Percentiles rank a stretch among this genome's conserved stretches.
These are phyloP conservation scores for Stylophora pistillata DNA, from an alignment of 64 coral and sea anemone genomes.

Conservation along the genomic window DNA sequence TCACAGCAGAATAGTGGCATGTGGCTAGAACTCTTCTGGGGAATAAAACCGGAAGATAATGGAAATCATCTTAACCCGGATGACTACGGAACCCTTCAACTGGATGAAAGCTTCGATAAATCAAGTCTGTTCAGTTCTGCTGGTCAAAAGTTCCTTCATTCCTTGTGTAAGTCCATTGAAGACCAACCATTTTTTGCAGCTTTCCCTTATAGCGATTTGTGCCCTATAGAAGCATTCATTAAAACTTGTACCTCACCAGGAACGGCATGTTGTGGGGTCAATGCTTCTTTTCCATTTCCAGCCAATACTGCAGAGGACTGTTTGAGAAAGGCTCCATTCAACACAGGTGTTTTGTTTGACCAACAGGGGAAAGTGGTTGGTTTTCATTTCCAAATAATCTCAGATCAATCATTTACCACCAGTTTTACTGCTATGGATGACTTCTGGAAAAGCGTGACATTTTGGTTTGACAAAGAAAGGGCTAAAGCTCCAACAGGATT, in stretches of 20 bases:
- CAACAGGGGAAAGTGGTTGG: constrained; percentile 13
- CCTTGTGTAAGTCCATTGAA: constrained; percentile 55
- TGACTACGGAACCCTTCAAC: constrained; percentile 69
- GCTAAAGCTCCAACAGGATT: constrained; percentile 59
- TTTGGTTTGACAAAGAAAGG: constrained; percentile 54
- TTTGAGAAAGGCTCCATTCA: neutral
- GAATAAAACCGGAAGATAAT: constrained; percentile 79
- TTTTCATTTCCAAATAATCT: constrained; percentile 9
- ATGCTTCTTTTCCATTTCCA: constrained; percentile 71
- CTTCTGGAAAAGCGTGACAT: constrained; percentile 70
- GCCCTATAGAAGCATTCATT: constrained; percentile 3
- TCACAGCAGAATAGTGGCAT: constrained; percentile 12
- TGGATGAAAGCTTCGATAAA: constrained; percentile 59
- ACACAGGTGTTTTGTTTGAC: constrained; percentile 52
- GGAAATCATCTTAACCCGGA: constrained; percentile 81
- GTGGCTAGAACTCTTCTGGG: constrained; percentile 63
- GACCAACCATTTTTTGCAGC: constrained; percentile 50
- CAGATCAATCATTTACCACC: constrained; percentile 54
- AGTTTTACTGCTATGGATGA: constrained; percentile 59
- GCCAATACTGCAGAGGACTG: constrained; percentile 48
- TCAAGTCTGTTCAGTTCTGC: constrained; percentile 31
- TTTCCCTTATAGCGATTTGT: neutral
- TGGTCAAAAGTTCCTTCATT: constrained; percentile 68
- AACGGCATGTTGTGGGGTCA: constrained; percentile 3
- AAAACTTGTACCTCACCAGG: neutral